Evolutionary conservation across 2,113 vertebrate species (phyloP), one percentile per base, ranked within the genome.

Genomic region (Vireo altiloquus): DNA sequence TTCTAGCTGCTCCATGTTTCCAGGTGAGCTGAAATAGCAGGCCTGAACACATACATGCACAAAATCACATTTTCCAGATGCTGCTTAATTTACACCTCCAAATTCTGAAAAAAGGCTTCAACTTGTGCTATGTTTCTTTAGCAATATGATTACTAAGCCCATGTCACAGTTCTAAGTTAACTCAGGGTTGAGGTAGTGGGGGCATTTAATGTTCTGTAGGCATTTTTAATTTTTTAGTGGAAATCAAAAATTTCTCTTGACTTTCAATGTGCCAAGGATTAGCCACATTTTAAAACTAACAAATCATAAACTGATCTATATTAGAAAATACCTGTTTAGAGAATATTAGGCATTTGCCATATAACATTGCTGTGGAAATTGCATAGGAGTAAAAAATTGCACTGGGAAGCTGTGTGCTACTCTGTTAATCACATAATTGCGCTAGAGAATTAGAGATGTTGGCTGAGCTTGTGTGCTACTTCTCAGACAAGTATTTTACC

Each of bases 151-250:
- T 63, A 53, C 33, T 75, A 66, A 71, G 35, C 10, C 28, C 16
- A 5, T 28, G 13, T 40, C 53, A 69, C 49, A 50, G 46, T 84
- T 90, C n/a, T 28, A 30, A 81, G 52, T 69, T 80, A 84, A 64
- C 10, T 50, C 20, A 52, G 37, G 11, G 6, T 47, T 0, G 0
- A 42, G 10, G 21, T 33, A 27, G 16, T n/a, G 22, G 35, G 8
- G 10, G 4, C 23, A 23, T 74, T 88, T 75, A 20, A 7, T 54
- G 23, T 75, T 78, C 56, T 79, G 10, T 20, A 53, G 42, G 16
- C 10, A 40, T 64, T 88, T 83, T 83, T 53, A 14, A 23, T 46
- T 76, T 84, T 88, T 86, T 54, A 82, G 23, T 39, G 30, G 25
- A 83, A 94, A 86, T 50, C 17, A 59, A 75, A 79, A 40, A 56